These are phyloP conservation scores for Sebastes itinus DNA, from an alignment of 2,797 vertebrate genomes.

Conservation along the genomic window DNA sequence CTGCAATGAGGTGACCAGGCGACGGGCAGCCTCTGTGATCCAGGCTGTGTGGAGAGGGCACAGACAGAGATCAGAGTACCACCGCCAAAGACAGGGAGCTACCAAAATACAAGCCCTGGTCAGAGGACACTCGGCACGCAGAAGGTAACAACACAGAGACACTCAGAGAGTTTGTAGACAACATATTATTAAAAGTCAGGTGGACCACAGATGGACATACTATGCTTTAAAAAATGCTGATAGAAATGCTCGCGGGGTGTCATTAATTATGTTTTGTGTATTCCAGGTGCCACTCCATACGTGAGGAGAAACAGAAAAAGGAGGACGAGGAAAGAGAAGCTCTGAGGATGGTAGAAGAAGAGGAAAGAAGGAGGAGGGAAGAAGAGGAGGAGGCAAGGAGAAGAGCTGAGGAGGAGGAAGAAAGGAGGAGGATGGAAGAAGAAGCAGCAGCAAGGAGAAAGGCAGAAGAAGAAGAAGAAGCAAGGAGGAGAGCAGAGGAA, in stretches of 20 bases:
- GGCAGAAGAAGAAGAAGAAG: constrained; percentile 63
- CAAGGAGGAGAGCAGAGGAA: constrained; percentile 34
- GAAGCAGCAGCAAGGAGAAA: constrained; percentile 66
- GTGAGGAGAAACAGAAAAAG: constrained; percentile 78
- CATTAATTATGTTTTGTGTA: neutral
- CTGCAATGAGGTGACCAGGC: constrained; percentile 69
- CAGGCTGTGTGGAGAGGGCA: constrained; percentile 89
- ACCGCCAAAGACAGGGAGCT: constrained; percentile 66
- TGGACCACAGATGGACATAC: neutral
- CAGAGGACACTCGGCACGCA: constrained; percentile 89
- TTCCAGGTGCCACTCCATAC: constrained; percentile 77
- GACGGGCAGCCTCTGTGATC: constrained; percentile 82
- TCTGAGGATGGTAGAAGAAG: constrained; percentile 52
- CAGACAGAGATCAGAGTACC: constrained; percentile 74
- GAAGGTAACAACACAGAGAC: constrained; percentile 80
- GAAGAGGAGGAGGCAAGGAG: constrained; percentile 56
- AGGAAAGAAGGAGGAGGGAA: constrained; percentile 29
- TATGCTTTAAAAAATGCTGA: neutral
- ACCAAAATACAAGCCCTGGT: constrained; percentile 89
- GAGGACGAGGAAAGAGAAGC: constrained; percentile 70
- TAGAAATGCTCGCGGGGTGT: neutral
- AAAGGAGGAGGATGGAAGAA: constrained; percentile 18
- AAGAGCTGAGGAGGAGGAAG: constrained; percentile 56
- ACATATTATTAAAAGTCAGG: neutral
- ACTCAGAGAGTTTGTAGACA: neutral